A percentile compares a stretch with the other conserved stretches of the same genome.
phyloP scores from a whole-genome alignment of 2,113 vertebrate genomes.

The Myrmecobius fasciatus region DNA sequence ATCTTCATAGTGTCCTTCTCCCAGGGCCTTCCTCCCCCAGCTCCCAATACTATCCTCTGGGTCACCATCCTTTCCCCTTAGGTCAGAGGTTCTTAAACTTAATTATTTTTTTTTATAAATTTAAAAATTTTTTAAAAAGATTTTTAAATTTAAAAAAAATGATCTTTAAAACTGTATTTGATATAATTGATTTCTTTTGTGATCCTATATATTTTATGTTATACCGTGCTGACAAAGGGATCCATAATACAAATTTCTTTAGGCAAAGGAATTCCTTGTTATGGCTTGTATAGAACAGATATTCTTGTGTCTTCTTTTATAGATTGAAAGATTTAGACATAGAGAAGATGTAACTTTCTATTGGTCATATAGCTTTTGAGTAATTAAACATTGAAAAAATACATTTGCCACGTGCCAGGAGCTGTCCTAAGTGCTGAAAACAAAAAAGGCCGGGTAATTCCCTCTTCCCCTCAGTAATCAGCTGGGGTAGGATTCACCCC shows the following conservation, averaged over 20 bases:
- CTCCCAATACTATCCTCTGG: not conserved
- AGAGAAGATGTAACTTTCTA: not conserved
- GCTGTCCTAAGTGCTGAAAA: not conserved
- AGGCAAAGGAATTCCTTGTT: not conserved
- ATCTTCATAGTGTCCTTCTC: not conserved
- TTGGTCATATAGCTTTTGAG: not conserved
- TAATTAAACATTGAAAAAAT: not conserved
- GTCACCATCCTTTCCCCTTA: not conserved
- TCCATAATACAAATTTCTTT: not conserved
- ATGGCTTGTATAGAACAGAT: not conserved
- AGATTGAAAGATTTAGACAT: not conserved
- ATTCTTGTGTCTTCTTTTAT: not conserved
- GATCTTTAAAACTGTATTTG: not conserved
- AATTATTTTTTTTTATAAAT: too few species aligned
- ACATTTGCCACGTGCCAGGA: not conserved
- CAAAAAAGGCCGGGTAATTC: not conserved
- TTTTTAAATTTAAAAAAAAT: too few species aligned
- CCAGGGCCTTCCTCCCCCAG: not conserved
- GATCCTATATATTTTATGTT: not conserved
- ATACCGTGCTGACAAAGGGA: not conserved
- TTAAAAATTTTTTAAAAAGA: too few species aligned
- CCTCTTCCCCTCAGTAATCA: not conserved
- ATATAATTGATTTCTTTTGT: not conserved
- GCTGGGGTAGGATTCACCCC: not conserved
- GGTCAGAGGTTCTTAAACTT: not conserved